These are phyloP conservation scores for Sphinx pinastri DNA, from an alignment of 2,888 invertebrate species.

Conservation along the genomic window DNA sequence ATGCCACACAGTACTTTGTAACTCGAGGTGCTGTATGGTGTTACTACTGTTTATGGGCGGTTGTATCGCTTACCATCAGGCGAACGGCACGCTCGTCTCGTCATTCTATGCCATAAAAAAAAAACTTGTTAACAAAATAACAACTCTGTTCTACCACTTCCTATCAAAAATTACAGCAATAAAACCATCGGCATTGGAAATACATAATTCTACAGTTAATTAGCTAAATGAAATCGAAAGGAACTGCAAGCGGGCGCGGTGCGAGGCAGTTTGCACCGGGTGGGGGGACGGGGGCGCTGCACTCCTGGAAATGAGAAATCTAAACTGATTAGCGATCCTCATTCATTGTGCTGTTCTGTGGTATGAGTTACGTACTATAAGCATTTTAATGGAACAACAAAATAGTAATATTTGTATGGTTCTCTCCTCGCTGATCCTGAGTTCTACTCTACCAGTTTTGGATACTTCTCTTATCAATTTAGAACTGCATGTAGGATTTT, in stretches of 20 bases:
- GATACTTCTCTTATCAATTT: too few relatives aligned
- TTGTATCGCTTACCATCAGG: too few relatives aligned
- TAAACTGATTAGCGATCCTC: conserved; percentile 67
- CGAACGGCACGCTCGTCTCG: too few relatives aligned
- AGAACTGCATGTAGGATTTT: too few relatives aligned
- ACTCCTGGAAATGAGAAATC: conserved; percentile 70
- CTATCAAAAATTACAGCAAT: not conserved
- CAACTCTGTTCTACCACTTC: not conserved
- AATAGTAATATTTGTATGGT: too few relatives aligned
- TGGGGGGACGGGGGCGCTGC: conserved; percentile 35
- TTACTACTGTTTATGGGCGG: too few relatives aligned
- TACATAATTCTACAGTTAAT: conserved; percentile 24
- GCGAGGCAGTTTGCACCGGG: conserved; percentile 32
- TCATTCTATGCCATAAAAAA: too few relatives aligned
- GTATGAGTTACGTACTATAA: conserved; percentile 28
- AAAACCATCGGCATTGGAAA: conserved; percentile 24
- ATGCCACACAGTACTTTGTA: too few relatives aligned
- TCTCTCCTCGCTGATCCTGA: too few relatives aligned
- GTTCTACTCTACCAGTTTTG: too few relatives aligned
- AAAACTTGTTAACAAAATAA: too few relatives aligned
- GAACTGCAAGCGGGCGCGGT: conserved; percentile 29
- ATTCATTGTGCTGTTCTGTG: conserved; percentile 56
- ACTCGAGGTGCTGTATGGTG: too few relatives aligned
- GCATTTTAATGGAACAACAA: not conserved
- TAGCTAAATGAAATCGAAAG: conserved; percentile 30